These are phyloP conservation scores for Coendou prehensilis DNA, from an alignment of 2,797 vertebrate species.

Conservation along the genomic window DNA sequence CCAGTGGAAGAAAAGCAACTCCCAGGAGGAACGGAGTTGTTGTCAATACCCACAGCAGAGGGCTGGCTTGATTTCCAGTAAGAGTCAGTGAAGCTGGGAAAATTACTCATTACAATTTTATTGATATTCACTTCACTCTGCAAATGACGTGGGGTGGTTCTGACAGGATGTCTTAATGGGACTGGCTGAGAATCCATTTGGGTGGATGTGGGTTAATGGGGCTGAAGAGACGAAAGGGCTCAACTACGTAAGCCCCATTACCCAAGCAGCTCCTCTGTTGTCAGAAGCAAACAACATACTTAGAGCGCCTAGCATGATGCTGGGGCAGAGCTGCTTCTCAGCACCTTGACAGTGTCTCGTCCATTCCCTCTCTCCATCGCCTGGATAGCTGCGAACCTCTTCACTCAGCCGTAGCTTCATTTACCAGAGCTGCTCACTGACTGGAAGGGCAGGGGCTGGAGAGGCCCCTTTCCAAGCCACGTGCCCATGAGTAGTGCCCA, in stretches of 20 bases:
- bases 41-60: slow-evolving; percentile 85
- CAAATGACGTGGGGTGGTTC: slow-evolving; percentile 80
- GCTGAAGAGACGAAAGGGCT: slow-evolving; percentile 72
- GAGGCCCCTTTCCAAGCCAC: not conserved
- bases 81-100: slow-evolving; percentile 87
- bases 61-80: slow-evolving; percentile 88
- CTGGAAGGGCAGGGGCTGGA: not conserved
- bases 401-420: not conserved
- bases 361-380: not conserved
- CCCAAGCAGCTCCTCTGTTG: not conserved
- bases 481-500: too few relatives aligned
- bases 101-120: slow-evolving; percentile 87
- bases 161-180: slow-evolving; percentile 83
- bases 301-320: not conserved
- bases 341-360: not conserved
- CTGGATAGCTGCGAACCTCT: not conserved
- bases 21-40: slow-evolving; percentile 78
- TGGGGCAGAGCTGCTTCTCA: not conserved
- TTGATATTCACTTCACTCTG: slow-evolving; percentile 87
- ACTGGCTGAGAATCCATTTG: slow-evolving; percentile 84
- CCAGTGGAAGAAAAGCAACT: slow-evolving; percentile 45
- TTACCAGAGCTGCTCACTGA: not conserved
- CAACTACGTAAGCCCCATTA: not conserved
- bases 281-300: not conserved
- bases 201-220: slow-evolving; percentile 84